Evolutionary conservation across 2,888 invertebrate genomes (phyloP).

Genomic region (Ariolimax columbianus): DNA sequence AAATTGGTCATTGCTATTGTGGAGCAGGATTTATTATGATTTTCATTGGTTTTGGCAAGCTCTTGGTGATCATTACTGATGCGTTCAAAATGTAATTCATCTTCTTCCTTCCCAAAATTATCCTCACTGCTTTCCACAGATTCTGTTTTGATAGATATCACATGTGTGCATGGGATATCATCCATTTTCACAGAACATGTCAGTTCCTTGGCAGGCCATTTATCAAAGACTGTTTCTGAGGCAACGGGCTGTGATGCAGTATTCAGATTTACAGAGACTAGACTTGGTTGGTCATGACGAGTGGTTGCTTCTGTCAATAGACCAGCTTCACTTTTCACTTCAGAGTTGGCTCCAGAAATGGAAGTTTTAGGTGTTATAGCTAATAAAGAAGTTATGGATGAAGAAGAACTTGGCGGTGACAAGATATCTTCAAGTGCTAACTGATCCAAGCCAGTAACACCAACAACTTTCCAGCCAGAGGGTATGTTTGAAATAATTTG

Average conservation of each 20-base stretch:
- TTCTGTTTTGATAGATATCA: slow-evolving; percentile 41
- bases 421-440: background rate
- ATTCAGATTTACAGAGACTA: slow-evolving; percentile 43
- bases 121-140: slow-evolving; percentile 7
- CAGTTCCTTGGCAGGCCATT: slow-evolving; percentile 7
- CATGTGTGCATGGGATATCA: slow-evolving; percentile 41
- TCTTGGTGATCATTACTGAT: background rate
- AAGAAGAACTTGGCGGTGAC: background rate
- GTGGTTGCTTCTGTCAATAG: background rate
- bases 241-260: slow-evolving; percentile 32
- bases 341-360: background rate
- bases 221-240: slow-evolving; percentile 25
- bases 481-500: slow-evolving; percentile 48
- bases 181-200: slow-evolving; percentile 44
- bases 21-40: background rate
- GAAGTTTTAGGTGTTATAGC: background rate
- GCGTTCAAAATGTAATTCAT: background rate
- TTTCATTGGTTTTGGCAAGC: background rate
- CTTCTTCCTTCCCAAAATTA: background rate
- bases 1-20: background rate
- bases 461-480: slow-evolving; percentile 48
- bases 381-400: background rate
- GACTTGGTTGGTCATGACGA: slow-evolving; percentile 31
- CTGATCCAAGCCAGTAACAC: slow-evolving; percentile 34
- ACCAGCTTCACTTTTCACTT: background rate